Base-by-base conservation (phyloP, 1,140 invertebrate genomes). In the Scaptomyza hsui region DNA sequence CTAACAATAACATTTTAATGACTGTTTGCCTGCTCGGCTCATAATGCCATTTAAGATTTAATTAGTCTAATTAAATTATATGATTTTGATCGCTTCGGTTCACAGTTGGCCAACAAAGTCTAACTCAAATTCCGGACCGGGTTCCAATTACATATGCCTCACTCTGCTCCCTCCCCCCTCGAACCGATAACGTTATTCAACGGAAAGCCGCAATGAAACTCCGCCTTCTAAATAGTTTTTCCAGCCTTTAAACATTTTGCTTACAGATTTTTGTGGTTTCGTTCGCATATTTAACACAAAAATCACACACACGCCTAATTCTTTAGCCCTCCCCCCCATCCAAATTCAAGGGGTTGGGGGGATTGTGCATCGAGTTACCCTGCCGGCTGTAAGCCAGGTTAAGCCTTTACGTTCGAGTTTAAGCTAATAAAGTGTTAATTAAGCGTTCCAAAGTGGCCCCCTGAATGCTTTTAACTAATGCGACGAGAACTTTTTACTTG, bases 381-480 rank as follows among this genome's bases (percentile, higher is more conserved):
- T 60, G 55, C 52, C 61, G 37, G 42, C 45, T 26, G 26, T 73
- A 76, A 77, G 75, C 72, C 65, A 37, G 60, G 60, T 64, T 77
- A 74, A 77, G 72, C 72, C 74, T 61, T 74, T 52, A 9, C 53
- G 72, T 55, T 62, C 56, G 37, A 61, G 72, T 55, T 29, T 64
- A 75, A 77, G 72, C 72, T 77, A 77, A 77, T 77, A 77, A 77
- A 77, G 75, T 77, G 75, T 77, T 77, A 77, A 77, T 77, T 77
- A 77, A 77, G 75, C 75, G 72, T 65, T 70, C 75, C 67, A 74
- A 77, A 77, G 65, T 77, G 59, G 59, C 55, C 51, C 60, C 75
- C 59, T 24, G 32, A 61, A 51, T 64, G 68, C 62, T 71, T 71
- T 71, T 65, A 71, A 65, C 68, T 71, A 71, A 71, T 70, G 61